Evolutionary conservation across 2,888 invertebrate genomes (phyloP).

Genomic region (Idaea dimidiata): DNA sequence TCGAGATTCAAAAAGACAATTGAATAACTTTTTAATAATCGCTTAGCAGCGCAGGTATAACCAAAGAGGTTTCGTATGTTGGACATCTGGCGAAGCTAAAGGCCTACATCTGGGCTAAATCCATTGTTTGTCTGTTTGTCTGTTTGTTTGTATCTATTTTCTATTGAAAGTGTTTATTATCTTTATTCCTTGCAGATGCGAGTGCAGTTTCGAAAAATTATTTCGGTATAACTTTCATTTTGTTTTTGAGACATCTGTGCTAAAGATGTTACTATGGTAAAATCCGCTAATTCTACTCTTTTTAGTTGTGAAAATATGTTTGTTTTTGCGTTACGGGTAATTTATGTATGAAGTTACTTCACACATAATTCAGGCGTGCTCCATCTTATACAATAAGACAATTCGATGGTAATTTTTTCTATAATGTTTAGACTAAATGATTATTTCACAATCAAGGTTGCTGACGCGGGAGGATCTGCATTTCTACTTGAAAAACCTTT

Average conservation of each 20-base stretch:
- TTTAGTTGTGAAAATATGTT: no score
- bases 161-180: background rate
- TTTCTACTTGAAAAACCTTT: no score
- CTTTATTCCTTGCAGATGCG: background rate
- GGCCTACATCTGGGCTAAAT: background rate
- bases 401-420: no score
- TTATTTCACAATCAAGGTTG: no score
- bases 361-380: no score
- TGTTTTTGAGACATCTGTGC: background rate
- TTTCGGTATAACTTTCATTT: background rate
- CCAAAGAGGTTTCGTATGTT: background rate
- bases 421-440: no score
- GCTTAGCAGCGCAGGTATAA: background rate
- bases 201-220: background rate
- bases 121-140: background rate
- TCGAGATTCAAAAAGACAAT: background rate
- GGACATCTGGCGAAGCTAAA: background rate
- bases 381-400: no score
- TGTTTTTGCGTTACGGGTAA: background rate
- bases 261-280: background rate
- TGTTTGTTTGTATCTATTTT: background rate
- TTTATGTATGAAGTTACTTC: no score
- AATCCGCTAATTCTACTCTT: background rate
- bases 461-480: no score
- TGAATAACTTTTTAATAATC: slow-evolving; percentile 1